These are phyloP conservation scores for Bucco capensis DNA, from an alignment of 2,113 vertebrate genomes.

Conservation along the genomic window DNA sequence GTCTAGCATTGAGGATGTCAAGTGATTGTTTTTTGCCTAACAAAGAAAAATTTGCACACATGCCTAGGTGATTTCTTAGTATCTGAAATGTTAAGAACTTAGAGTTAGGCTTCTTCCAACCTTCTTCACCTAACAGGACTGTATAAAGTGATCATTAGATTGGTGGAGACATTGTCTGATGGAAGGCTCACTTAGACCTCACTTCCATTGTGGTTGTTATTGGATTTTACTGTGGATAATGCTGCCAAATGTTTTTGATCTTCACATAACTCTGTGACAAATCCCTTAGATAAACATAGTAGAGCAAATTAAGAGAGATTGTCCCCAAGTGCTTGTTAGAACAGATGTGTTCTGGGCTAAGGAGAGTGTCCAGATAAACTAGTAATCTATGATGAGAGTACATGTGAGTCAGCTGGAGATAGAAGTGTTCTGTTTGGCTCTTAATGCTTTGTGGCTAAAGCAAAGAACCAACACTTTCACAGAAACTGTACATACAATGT, in stretches of 20 bases:
- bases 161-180: neutral
- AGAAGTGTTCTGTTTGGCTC: neutral
- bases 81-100: neutral
- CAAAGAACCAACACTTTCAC: neutral
- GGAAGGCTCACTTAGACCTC: neutral
- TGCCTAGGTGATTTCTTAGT: neutral
- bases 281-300: neutral
- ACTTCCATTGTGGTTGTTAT: neutral
- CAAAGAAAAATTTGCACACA: neutral
- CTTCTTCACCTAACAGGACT: neutral
- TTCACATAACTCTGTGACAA: neutral
- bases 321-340: neutral
- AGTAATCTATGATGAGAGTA: neutral
- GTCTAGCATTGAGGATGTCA: neutral
- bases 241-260: neutral
- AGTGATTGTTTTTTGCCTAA: neutral
- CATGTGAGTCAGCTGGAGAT: neutral
- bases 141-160: neutral
- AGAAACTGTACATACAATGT: neutral
- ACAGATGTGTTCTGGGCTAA: neutral
- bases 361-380: neutral
- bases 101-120: neutral
- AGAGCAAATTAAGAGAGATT: neutral
- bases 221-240: neutral
- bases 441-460: neutral